phyloP scores from a whole-genome alignment of 2,113 vertebrate species.

The Xiphias gladius region DNA sequence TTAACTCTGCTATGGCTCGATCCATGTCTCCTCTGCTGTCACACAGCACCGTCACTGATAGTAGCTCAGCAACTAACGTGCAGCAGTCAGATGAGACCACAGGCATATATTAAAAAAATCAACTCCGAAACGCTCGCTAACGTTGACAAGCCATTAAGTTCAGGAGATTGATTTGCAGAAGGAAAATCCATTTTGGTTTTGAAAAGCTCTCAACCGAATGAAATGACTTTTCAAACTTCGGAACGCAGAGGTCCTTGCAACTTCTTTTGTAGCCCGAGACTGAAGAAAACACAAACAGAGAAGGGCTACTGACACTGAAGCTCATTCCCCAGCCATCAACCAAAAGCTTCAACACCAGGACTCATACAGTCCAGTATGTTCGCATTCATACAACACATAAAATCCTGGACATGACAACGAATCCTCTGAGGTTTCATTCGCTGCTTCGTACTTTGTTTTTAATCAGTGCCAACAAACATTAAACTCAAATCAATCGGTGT shows the following conservation, averaged over 20 bases:
- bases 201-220: neutral
- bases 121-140: neutral
- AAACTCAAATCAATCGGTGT: neutral
- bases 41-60: neutral
- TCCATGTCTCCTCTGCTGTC: no score
- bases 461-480: neutral
- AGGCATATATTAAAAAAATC: neutral
- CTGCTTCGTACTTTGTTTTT: neutral
- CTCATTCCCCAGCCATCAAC: neutral
- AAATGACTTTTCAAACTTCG: neutral
- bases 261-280: neutral
- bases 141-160: neutral
- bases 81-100: neutral
- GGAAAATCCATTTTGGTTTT: constrained; percentile 24
- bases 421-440: neutral
- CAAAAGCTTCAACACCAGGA: neutral
- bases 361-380: no score
- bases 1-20: no score
- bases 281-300: neutral
- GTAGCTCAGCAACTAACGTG: neutral
- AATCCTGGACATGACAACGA: neutral
- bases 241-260: neutral
- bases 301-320: neutral
- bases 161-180: constrained; percentile 21
- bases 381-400: neutral